Conservation (phyloP, 2,888 invertebrate genomes). For the Muschampia plurimacula region DNA sequence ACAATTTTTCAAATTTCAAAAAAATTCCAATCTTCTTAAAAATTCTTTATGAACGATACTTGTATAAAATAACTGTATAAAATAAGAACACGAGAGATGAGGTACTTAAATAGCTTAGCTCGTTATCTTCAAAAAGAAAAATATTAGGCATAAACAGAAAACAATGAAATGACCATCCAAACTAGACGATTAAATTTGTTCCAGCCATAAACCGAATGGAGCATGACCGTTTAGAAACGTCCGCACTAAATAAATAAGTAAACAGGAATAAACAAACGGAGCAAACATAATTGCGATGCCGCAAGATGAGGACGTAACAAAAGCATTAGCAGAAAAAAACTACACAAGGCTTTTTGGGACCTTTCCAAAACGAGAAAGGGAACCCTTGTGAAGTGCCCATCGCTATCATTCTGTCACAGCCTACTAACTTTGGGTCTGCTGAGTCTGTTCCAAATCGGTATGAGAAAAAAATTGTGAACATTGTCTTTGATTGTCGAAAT, state of each 20-base stretch:
- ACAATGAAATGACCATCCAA: constrained; percentile 23
- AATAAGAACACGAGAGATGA: not conserved
- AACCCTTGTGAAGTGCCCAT: constrained; percentile 33
- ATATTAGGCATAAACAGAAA: constrained; percentile 22
- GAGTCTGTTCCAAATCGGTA: constrained; percentile 26
- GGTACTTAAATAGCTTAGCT: not conserved
- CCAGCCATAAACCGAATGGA: constrained; percentile 35
- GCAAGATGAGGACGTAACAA: constrained; percentile 37
- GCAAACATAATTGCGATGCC: constrained; percentile 36
- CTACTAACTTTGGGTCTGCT: constrained; percentile 39
- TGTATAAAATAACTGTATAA: not conserved
- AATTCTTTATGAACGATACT: too few relatives aligned
- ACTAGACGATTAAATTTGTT: constrained; percentile 30
- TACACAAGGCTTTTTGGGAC: constrained; percentile 34
- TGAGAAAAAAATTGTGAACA: constrained; percentile 28
- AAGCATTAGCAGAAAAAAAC: constrained; percentile 36
- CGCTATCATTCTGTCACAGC: constrained; percentile 38
- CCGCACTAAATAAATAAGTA: constrained; percentile 36
- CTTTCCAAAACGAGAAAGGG: constrained; percentile 37
- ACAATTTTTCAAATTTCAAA: too few relatives aligned
- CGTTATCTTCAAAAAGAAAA: not conserved
- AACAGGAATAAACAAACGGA: constrained; percentile 37
- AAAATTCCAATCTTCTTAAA: too few relatives aligned
- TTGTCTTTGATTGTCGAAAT: constrained; percentile 26
- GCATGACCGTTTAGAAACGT: constrained; percentile 34